Evolutionary conservation across 2,888 invertebrate species (phyloP), one percentile per base, ranked within the genome.

Genomic region (Tineola bisselliella): DNA sequence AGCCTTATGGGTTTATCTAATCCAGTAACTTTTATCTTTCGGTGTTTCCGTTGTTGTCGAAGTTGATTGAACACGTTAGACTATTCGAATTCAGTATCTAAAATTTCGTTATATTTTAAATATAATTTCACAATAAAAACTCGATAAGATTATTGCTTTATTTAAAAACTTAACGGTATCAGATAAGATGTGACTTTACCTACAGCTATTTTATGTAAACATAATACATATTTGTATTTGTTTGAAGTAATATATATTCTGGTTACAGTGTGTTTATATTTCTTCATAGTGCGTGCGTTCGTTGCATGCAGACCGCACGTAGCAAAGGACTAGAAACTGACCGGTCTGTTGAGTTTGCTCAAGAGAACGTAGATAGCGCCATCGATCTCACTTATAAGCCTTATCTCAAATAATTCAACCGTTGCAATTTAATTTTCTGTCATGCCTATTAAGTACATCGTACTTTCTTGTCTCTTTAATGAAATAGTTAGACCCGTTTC

Each of bases 401-500:
- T 58, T 58, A 58, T 58, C 58, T 58, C 33, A 33, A 33, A 11
- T n/a, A 58, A 58, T 58, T 12, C 58, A 33, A 33, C 33, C 58
- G 33, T 56, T 33, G 58, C 58, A 33, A 58, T 33, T 58, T 30
- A 33, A 58, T 15, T 33, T 33, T 58, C 54, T 54, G 54, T 54
- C 58, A 31, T 33, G 58, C 19, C 58, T 31, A 54, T 48, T 18
- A 48, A n/a, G 19, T 58, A 33, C 33, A 57, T 57, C 57, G 8
- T 33, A 58, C 58, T 58, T 58, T 58, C 58, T 58, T 58, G 33
- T 58, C 58, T 33, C 15, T 33, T 58, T 58, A 15, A 54, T 54
- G 13, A 13, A 48, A 48, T 48, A 48, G 48, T 38, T 38, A n/a
- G 38, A 38, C 38, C 10, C 38, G 38, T 38, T 38, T n/a, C n/a